phyloP scores from a whole-genome alignment of 2,888 invertebrate genomes.

The Nowickia ferox region DNA sequence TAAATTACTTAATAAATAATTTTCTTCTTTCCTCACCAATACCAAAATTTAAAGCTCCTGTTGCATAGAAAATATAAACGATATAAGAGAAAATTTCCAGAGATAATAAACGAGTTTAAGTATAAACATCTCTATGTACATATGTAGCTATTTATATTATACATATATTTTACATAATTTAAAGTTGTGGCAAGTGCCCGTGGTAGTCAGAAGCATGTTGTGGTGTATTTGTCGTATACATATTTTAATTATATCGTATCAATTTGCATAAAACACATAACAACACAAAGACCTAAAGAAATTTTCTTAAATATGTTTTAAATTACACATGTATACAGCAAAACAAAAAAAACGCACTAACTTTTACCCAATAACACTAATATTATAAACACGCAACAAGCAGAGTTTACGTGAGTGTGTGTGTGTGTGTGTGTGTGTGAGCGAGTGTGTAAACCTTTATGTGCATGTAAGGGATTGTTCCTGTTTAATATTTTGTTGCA shows the following conservation, averaged over 20 bases:
- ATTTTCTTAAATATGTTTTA: constrained; percentile 46
- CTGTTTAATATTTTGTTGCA: constrained; percentile 5
- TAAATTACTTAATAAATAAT: too few relatives aligned
- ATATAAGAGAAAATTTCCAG: too few relatives aligned
- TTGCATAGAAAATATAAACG: too few relatives aligned
- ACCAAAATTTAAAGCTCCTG: too few relatives aligned
- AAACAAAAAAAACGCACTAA: background rate
- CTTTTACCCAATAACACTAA: constrained; percentile 2
- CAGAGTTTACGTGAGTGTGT: background rate
- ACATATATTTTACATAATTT: too few relatives aligned
- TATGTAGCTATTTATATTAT: background rate
- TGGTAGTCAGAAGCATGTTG: constrained; percentile 24
- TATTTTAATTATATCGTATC: constrained; percentile 66
- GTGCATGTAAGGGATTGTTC: constrained; percentile 8
- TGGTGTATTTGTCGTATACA: constrained; percentile 44
- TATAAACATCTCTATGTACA: background rate
- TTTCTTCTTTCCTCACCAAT: too few relatives aligned
- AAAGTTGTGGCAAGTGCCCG: background rate
- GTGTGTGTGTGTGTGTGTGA: background rate
- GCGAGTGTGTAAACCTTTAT: background rate
- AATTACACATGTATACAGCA: constrained; percentile 3
- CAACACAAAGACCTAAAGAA: constrained; percentile 42
- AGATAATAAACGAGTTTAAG: constrained; percentile 23
- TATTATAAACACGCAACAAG: background rate
- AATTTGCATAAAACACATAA: constrained; percentile 56